Evolutionary conservation across 2,888 invertebrate genomes (phyloP).

Genomic region (Hirtodrosophila trivittata): DNA sequence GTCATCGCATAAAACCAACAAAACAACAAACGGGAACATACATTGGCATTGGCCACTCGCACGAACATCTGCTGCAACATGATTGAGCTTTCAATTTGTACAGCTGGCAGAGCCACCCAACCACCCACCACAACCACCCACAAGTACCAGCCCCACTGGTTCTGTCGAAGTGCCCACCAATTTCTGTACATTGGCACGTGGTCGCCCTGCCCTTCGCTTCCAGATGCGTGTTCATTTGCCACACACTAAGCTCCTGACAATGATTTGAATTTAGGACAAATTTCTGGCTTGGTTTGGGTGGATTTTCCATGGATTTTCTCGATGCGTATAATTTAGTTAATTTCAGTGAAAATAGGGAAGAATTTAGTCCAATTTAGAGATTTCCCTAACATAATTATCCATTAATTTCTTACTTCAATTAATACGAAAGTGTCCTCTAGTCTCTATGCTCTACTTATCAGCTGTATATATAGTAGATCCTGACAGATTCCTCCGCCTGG

Average conservation of each 20-base stretch:
- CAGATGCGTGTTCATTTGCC: constrained; percentile 36
- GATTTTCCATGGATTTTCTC: constrained; percentile 2
- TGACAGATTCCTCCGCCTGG: too few relatives aligned
- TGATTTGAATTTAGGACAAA: constrained; percentile 35
- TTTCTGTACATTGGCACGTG: constrained; percentile 58
- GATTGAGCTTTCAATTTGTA: constrained; percentile 80
- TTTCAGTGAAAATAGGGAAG: constrained; percentile 23
- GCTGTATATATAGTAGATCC: too few relatives aligned
- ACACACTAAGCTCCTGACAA: constrained; percentile 56
- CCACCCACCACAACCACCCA: background rate
- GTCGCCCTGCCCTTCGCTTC: constrained; percentile 29
- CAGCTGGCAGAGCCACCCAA: too few relatives aligned
- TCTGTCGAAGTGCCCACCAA: constrained; percentile 22
- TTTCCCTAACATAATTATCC: too few relatives aligned
- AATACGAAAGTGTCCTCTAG: too few relatives aligned
- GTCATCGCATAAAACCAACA: constrained; percentile 56
- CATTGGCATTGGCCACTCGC: constrained; percentile 62
- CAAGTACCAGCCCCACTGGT: constrained; percentile 7
- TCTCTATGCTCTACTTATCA: too few relatives aligned
- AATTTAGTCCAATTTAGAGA: background rate
- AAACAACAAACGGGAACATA: constrained; percentile 46
- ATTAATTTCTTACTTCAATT: too few relatives aligned
- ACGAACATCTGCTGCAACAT: constrained; percentile 78
- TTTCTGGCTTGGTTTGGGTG: background rate
- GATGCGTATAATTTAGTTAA: constrained; percentile 17